Percentiles rank a stretch among this genome's conserved stretches.
phyloP scores from a whole-genome alignment of 2,113 vertebrate genomes.

The Tauraco erythrolophus region DNA sequence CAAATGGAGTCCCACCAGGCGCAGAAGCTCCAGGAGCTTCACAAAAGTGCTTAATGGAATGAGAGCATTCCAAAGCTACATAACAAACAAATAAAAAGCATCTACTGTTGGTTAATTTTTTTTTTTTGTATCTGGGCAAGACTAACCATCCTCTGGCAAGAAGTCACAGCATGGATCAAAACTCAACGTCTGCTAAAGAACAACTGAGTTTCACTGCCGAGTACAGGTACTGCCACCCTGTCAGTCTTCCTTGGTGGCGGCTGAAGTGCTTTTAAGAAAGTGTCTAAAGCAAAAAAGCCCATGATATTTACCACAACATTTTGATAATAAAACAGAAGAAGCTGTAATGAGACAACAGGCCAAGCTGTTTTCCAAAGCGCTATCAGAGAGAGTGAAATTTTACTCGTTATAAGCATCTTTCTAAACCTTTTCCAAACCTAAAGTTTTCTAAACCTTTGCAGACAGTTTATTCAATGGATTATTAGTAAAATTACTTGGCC shows the following conservation, averaged over 20 bases:
- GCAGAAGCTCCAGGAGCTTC: not conserved
- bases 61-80: not conserved
- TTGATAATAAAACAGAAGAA: not conserved
- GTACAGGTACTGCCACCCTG: rapidly evolving
- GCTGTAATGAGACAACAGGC: not conserved
- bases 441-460: not conserved
- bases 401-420: not conserved
- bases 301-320: not conserved
- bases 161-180: not conserved
- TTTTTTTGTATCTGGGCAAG: not conserved
- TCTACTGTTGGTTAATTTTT: not conserved
- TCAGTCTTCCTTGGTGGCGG: not conserved
- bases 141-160: not conserved
- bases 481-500: not conserved
- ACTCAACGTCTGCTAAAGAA: not conserved
- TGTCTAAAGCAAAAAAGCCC: not conserved
- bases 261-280: not conserved
- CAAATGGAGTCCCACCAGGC: not conserved
- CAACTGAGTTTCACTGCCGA: not conserved
- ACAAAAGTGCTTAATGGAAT: rapidly evolving
- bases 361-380: not conserved
- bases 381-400: not conserved
- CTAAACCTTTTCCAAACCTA: not conserved
- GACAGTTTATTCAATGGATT: not conserved
- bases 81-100: not conserved